Evolutionary conservation across 2,888 invertebrate species (phyloP).

Genomic region (Spodoptera exigua): DNA sequence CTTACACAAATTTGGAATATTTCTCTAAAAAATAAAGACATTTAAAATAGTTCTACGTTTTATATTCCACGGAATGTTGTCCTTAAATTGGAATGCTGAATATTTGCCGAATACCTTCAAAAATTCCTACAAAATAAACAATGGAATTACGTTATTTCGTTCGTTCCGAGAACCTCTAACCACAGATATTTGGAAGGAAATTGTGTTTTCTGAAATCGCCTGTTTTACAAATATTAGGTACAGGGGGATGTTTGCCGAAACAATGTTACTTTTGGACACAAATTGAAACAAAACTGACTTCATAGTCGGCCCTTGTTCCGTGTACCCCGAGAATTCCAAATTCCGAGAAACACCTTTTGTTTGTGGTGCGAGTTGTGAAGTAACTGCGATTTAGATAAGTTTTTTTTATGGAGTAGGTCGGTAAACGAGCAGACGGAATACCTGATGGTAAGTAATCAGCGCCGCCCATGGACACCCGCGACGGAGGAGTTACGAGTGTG

Average conservation of each 20-base stretch:
- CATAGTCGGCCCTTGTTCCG: conserved; percentile 29
- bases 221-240: conserved; percentile 23
- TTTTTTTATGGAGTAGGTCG: too few relatives aligned
- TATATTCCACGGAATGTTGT: too few relatives aligned
- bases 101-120: too few relatives aligned
- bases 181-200: neutral
- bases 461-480: too few relatives aligned
- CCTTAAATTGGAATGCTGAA: too few relatives aligned
- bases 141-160: neutral
- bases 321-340: conserved; percentile 22
- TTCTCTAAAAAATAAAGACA: too few relatives aligned
- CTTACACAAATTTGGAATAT: too few relatives aligned
- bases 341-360: conserved; percentile 35
- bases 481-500: too few relatives aligned
- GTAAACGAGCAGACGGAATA: too few relatives aligned
- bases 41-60: too few relatives aligned
- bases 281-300: conserved; percentile 51
- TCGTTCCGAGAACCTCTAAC: neutral
- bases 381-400: neutral
- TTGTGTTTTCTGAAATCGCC: conserved; percentile 10
- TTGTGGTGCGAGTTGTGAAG: conserved; percentile 22
- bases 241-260: conserved; percentile 39
- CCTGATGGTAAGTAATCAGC: too few relatives aligned
- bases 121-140: neutral
- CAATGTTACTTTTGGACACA: conserved; percentile 46